Conservation (phyloP, 2,113 vertebrate species). For the Megaceryle torquata region DNA sequence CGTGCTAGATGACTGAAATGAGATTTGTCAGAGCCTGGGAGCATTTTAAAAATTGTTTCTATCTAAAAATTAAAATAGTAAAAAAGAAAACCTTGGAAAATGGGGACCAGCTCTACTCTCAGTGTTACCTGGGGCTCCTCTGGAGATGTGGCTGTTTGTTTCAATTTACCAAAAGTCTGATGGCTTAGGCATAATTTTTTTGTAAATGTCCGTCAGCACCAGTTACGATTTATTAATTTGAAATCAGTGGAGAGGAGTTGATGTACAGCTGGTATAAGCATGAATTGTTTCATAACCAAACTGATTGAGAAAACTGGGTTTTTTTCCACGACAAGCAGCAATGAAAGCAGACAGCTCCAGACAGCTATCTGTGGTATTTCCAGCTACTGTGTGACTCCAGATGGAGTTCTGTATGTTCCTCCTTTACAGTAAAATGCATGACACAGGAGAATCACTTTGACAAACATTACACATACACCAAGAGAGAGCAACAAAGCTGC, state of each 20-base stretch:
- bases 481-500: neutral
- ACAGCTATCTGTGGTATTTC: accelerated
- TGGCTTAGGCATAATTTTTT: neutral
- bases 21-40: neutral
- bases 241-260: neutral
- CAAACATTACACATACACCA: neutral
- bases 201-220: neutral
- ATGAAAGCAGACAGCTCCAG: neutral
- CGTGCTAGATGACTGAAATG: accelerated
- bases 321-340: neutral
- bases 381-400: neutral
- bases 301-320: neutral
- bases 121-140: neutral
- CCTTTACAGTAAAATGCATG: neutral
- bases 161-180: neutral
- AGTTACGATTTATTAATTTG: accelerated
- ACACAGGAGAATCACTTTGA: neutral
- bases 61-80: neutral
- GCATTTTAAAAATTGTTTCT: neutral
- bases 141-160: neutral
- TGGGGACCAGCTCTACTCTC: accelerated
- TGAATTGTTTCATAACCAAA: neutral
- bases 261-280: neutral
- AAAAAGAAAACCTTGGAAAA: neutral
- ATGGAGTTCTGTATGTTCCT: neutral